Conservation (phyloP, 2,888 invertebrate genomes). For the Leptogaster cylindrica region DNA sequence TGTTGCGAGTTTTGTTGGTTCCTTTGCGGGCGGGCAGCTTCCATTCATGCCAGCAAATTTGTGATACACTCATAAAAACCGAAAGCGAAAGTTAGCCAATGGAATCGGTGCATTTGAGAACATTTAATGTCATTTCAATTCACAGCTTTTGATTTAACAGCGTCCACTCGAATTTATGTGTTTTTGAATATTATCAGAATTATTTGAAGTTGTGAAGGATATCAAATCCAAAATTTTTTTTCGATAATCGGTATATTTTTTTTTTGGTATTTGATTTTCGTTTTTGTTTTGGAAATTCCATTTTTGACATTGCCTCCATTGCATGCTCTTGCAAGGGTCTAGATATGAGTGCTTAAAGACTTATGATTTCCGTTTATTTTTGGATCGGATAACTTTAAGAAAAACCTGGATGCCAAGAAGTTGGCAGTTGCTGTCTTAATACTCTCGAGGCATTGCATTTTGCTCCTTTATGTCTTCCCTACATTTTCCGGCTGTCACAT, state of each 20-base stretch:
- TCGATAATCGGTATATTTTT: too few relatives aligned
- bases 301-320: constrained; percentile 3
- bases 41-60: constrained; percentile 18
- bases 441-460: not conserved
- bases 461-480: constrained; percentile 2
- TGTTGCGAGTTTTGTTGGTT: constrained; percentile 13
- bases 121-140: not conserved
- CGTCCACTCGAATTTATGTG: constrained; percentile 14
- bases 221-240: too few relatives aligned
- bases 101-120: not conserved
- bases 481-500: constrained; percentile 6
- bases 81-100: constrained; percentile 4
- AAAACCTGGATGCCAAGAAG: constrained; percentile 6
- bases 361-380: constrained; percentile 18
- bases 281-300: constrained; percentile 7
- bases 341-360: not conserved
- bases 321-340: not conserved
- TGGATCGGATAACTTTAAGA: not conserved
- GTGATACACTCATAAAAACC: constrained; percentile 19
- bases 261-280: too few relatives aligned
- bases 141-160: constrained; percentile 18
- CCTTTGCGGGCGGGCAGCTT: constrained; percentile 14
- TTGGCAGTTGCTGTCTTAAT: not conserved
- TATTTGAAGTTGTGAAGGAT: not conserved
- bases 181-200: not conserved